A percentile compares a stretch with the other conserved stretches of the same genome.
Evolutionary conservation across 2,113 vertebrate genomes (phyloP).

Genomic region (Apaloderma vittatum): DNA sequence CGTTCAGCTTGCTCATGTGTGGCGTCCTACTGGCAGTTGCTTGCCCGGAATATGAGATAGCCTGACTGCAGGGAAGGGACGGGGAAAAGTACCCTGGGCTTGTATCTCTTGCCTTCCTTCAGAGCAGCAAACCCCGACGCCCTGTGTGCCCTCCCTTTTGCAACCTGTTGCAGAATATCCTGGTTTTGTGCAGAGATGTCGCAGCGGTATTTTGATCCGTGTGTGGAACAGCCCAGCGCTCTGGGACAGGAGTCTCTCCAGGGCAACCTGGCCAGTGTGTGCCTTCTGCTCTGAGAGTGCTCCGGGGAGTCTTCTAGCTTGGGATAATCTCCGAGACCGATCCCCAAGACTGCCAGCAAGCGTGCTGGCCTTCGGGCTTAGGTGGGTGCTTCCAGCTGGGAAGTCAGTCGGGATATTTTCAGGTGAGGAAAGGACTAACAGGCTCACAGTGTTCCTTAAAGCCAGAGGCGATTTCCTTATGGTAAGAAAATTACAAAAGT

Average conservation of each 20-base stretch:
- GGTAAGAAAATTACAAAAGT: background rate
- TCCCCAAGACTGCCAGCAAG: background rate
- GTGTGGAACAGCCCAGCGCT: background rate
- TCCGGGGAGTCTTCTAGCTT: background rate
- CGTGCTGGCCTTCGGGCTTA: background rate
- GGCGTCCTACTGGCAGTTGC: background rate
- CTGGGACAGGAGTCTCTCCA: background rate
- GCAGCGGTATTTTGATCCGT: background rate
- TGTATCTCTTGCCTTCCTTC: background rate
- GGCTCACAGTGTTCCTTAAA: background rate
- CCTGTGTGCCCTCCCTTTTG: rapidly evolving
- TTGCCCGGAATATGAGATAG: background rate
- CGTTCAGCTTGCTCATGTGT: background rate
- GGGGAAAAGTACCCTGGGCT: background rate
- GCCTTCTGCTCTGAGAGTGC: background rate
- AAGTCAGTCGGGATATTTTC: constrained; percentile 10
- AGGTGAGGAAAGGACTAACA: background rate
- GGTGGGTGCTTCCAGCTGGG: background rate
- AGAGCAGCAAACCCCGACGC: background rate
- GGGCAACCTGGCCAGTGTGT: background rate
- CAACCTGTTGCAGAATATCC: background rate
- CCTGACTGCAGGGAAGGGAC: background rate
- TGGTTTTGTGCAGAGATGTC: background rate
- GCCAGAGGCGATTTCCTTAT: background rate
- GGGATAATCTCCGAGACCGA: rapidly evolving